Conservation (phyloP, 2,113 vertebrate species). For the Laticauda laticaudata region DNA sequence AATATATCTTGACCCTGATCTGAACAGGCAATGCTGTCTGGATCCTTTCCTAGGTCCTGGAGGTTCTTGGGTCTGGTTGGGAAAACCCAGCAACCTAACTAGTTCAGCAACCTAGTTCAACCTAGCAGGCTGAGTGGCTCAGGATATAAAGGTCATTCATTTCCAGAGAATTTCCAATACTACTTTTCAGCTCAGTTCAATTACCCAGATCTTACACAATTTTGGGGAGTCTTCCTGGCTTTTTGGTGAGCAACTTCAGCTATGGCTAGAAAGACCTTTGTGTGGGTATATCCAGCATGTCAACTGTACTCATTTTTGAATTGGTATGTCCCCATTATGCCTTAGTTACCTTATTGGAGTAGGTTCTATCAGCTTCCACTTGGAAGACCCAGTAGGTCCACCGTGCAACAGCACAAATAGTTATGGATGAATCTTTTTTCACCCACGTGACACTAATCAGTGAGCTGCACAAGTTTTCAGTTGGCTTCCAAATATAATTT, state of each 20-base stretch:
- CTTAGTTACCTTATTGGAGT: not conserved
- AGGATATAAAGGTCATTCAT: not conserved
- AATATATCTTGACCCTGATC: not conserved
- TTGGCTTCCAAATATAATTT: not conserved
- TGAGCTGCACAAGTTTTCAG: not conserved
- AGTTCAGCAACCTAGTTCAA: no score
- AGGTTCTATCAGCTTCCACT: not conserved
- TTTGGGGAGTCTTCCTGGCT: not conserved
- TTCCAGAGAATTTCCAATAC: not conserved
- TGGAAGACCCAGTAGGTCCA: not conserved
- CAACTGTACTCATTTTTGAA: not conserved
- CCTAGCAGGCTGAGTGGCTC: not conserved
- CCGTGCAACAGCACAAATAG: not conserved
- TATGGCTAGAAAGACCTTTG: not conserved
- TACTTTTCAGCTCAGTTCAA: not conserved
- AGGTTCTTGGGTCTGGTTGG: not conserved
- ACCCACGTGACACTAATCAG: not conserved
- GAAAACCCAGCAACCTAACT: not conserved
- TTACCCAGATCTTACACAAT: not conserved
- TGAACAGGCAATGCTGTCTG: not conserved
- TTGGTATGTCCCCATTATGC: not conserved
- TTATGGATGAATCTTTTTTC: not conserved
- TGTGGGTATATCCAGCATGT: not conserved
- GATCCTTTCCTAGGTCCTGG: not conserved
- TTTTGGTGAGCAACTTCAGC: not conserved